Percentiles rank a stretch among this genome's conserved stretches.
These are phyloP conservation scores for Albula glossodonta DNA, from an alignment of 2,113 vertebrate species.

Conservation along the genomic window DNA sequence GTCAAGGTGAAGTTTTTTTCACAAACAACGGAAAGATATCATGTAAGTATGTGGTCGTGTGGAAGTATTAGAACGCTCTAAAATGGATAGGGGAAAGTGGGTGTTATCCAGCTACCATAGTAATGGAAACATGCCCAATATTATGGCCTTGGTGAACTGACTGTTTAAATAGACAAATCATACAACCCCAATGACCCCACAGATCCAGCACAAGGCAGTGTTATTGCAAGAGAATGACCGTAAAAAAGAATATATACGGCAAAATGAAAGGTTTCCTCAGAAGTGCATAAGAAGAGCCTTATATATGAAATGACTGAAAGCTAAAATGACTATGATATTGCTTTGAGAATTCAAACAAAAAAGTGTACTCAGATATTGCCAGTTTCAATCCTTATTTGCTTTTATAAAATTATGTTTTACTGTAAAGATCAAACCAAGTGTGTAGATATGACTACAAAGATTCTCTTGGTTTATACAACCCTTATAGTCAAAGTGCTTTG, in stretches of 20 bases:
- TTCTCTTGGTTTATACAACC: slow-evolving; percentile 33
- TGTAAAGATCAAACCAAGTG: not conserved
- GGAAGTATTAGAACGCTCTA: slow-evolving; percentile 1
- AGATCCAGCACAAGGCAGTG: not conserved
- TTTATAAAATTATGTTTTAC: slow-evolving; percentile 13
- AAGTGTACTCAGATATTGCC: not conserved
- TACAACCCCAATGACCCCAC: not conserved
- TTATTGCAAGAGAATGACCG: slow-evolving; percentile 48
- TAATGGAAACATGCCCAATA: slow-evolving; percentile 6
- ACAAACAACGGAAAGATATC: not conserved
- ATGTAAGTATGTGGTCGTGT: not conserved
- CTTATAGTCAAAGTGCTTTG: slow-evolving; percentile 68
- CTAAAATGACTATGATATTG: slow-evolving; percentile 48
- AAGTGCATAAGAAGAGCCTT: slow-evolving; percentile 67
- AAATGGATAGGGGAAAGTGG: slow-evolving; percentile 3
- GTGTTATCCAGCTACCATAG: not conserved
- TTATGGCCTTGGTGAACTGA: slow-evolving; percentile 10
- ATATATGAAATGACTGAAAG: slow-evolving; percentile 56
- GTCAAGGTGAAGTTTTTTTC: not conserved
- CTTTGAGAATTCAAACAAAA: slow-evolving; percentile 17
- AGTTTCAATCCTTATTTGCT: slow-evolving; percentile 25
- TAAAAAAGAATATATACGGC: slow-evolving; percentile 7
- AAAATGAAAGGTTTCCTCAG: slow-evolving; percentile 46
- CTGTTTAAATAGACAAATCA: slow-evolving; percentile 13
- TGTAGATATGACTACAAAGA: slow-evolving; percentile 24